These are phyloP conservation scores for Heteronetta atricapilla DNA, from an alignment of 2,113 vertebrate species.

Conservation along the genomic window DNA sequence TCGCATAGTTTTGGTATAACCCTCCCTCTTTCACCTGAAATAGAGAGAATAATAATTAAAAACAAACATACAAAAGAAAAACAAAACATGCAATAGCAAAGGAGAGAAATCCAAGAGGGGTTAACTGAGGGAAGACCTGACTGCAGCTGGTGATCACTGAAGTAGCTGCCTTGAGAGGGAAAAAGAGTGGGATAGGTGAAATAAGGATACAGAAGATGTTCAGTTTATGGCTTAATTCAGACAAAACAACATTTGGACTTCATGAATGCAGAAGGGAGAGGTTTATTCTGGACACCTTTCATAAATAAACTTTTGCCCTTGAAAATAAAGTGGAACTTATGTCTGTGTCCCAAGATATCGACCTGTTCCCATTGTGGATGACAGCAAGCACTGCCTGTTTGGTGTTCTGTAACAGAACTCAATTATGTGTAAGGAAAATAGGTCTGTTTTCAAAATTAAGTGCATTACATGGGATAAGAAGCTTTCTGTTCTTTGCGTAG, in stretches of 20 bases:
- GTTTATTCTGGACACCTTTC: background rate
- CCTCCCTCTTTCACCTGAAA: background rate
- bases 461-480: slow-evolving; percentile 38
- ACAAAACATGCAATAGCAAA: background rate
- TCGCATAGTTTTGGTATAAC: background rate
- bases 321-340: background rate
- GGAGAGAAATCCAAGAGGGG: background rate
- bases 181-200: background rate
- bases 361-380: background rate
- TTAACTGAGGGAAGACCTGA: background rate
- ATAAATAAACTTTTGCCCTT: background rate
- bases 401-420: slow-evolving; percentile 48
- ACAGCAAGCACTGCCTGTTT: background rate
- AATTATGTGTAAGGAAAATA: slow-evolving; percentile 44
- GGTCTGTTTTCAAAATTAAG: slow-evolving; percentile 49
- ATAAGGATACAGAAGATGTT: background rate
- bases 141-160: background rate
- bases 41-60: background rate
- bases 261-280: background rate
- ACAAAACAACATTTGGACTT: background rate
- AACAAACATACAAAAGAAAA: background rate
- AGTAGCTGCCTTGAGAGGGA: background rate
- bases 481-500: slow-evolving; percentile 1
- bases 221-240: background rate
- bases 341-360: background rate